Evolutionary conservation across 2,797 vertebrate species (phyloP).

Genomic region (Aulostomus chinensis): DNA sequence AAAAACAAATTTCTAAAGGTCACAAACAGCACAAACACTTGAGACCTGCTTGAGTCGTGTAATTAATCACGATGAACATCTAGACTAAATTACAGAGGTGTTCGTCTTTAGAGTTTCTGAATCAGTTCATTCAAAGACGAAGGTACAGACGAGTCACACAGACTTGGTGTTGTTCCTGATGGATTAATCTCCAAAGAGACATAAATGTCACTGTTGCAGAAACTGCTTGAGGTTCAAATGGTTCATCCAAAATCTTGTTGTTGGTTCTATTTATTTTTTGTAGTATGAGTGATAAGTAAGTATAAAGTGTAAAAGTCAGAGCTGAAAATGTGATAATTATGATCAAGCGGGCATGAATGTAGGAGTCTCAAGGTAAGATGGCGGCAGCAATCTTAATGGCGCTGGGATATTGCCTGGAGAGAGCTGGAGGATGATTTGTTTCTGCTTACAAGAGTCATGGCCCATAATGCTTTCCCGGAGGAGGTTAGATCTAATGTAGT

Average conservation of each 20-base stretch:
- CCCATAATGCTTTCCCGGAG: constrained; percentile 57
- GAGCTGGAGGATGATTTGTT: constrained; percentile 52
- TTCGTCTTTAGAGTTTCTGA: too few species aligned
- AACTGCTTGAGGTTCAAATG: too few species aligned
- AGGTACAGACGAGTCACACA: too few species aligned
- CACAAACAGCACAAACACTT: too few species aligned
- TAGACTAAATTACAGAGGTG: background rate
- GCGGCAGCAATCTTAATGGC: constrained; percentile 10
- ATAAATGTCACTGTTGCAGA: too few species aligned
- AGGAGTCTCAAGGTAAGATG: background rate
- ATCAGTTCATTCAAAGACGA: too few species aligned
- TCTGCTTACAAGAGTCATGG: constrained; percentile 47
- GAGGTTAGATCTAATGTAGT: constrained; percentile 53
- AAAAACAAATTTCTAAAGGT: too few species aligned
- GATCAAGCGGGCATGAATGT: background rate
- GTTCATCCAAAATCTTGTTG: background rate
- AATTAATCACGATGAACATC: background rate
- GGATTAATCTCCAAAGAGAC: too few species aligned
- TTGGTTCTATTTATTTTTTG: background rate
- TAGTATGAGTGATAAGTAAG: constrained; percentile 1
- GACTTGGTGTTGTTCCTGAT: too few species aligned
- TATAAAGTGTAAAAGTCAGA: too few species aligned
- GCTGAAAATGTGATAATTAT: too few species aligned
- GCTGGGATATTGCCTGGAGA: constrained; percentile 20
- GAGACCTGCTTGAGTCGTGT: background rate